Conservation (phyloP, 2,113 vertebrate genomes). For the Murina feae region DNA sequence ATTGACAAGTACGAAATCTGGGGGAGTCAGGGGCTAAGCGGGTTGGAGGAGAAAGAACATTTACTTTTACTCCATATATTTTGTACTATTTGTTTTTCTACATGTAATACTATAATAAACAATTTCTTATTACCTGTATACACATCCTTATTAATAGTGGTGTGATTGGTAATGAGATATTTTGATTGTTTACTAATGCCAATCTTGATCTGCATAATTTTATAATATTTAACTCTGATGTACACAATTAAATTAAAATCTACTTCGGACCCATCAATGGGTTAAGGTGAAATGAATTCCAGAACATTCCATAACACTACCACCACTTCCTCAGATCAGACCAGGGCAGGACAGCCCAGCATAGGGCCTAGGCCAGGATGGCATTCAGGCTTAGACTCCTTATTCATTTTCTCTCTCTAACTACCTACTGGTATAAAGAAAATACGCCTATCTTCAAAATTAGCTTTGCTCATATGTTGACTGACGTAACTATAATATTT, state of each 20-base stretch:
- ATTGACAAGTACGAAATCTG: neutral
- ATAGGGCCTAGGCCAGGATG: neutral
- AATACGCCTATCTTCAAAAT: too few species aligned
- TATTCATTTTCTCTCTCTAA: too few species aligned
- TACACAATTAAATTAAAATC: neutral
- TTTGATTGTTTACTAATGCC: neutral
- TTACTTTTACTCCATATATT: neutral
- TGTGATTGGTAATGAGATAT: neutral
- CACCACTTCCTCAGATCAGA: neutral
- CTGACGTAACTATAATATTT: neutral
- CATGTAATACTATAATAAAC: neutral
- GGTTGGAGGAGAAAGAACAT: neutral
- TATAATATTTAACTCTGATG: neutral
- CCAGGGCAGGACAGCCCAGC: neutral
- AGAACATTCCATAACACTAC: fast-evolving
- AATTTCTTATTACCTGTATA: neutral
- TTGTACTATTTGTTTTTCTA: neutral
- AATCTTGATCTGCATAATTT: neutral
- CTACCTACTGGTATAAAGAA: too few species aligned
- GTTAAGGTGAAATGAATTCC: conserved; percentile 11
- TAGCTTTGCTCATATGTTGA: neutral
- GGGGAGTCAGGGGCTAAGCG: neutral
- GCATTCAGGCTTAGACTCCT: neutral
- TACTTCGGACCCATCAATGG: neutral
- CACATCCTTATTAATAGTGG: neutral